phyloP scores from a whole-genome alignment of 2,888 invertebrate genomes.

The Phyllotreta cruciferae region DNA sequence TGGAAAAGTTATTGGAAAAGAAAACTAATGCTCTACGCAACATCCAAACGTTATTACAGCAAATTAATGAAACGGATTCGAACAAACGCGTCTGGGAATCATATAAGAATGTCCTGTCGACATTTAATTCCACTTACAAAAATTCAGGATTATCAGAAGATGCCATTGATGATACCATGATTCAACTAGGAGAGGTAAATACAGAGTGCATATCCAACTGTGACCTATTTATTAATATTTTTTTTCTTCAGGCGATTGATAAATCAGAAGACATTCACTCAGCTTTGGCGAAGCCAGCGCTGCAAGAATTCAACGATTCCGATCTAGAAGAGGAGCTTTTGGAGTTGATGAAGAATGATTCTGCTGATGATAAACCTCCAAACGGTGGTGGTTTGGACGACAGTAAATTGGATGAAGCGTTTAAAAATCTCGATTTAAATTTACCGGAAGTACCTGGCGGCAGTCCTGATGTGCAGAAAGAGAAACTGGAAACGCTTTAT shows the following conservation, averaged over 20 bases:
- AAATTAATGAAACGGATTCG: conserved; percentile 66
- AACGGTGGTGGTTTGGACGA: conserved; percentile 42
- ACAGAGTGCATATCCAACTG: conserved; percentile 7
- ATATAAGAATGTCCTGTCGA: conserved; percentile 71
- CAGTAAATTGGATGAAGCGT: conserved; percentile 45
- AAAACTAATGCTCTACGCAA: conserved; percentile 66
- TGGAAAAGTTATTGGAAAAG: conserved; percentile 65
- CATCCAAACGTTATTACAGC: conserved; percentile 66
- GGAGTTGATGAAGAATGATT: conserved; percentile 63
- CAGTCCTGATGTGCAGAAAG: conserved; percentile 38
- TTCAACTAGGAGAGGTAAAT: conserved; percentile 74
- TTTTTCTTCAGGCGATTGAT: conserved; percentile 63
- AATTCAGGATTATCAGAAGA: conserved; percentile 73
- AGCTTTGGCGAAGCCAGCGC: conserved; percentile 62
- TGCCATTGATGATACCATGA: conserved; percentile 73
- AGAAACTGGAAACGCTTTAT: conserved; percentile 18
- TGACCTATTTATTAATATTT: not conserved
- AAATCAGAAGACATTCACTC: conserved; percentile 66
- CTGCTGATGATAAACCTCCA: conserved; percentile 42
- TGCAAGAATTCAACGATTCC: conserved; percentile 64
- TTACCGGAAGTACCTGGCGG: conserved; percentile 50
- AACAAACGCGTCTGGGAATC: conserved; percentile 66
- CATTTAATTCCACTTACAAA: conserved; percentile 71
- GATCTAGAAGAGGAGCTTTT: conserved; percentile 77
- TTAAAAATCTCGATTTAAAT: conserved; percentile 46